Base-by-base conservation (phyloP, 2,113 vertebrate species). In the Sinocyclocheilus anshuiensis region DNA sequence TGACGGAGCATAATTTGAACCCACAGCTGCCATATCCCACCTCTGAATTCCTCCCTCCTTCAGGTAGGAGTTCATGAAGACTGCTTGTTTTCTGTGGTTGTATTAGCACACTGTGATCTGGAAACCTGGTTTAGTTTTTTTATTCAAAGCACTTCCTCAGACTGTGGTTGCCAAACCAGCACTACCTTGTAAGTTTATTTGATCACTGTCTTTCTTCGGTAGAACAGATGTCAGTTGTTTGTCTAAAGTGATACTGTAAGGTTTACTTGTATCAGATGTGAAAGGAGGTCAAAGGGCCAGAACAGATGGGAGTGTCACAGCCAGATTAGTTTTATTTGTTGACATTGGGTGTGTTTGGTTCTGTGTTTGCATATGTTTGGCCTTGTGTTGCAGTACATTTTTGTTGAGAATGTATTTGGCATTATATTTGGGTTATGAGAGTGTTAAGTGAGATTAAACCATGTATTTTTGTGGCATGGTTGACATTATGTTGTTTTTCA, bases 1-100 rank as follows among this genome's bases (percentile, higher is more conserved):
- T 90, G 26, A 90, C 92, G 1, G 87, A 88, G 16, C 93, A 92
- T 87, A 81, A 39, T 61, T 86, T 93, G 85, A 88, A 91, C 0
- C 2, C 48, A 59, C 29, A 18, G 84, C 36, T 29, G 24, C 13
- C 85, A 9, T 55, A 79, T 5, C n/a, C 3, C 6, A 16, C 4
- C 4, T 36, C 16, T 0, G 57, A 16, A 85, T 72, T 67, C 2
- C 9, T 42, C 75, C 11, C 45, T n/a, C 11, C 61, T 45, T 22
- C 84, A 86, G 92, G 53, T 55, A 55, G 5, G 53, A 18, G 53
- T 20, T 55, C 20, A 10, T 72, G 4, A 39, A 22, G 53, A 5
- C 53, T 55, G 50, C 53, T 16, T 22, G 6, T 20, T 57, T 57
- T 57, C 55, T 57, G 55, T 57, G 55, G 18, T 22, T 57, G 6